phyloP scores from a whole-genome alignment of 2,888 invertebrate genomes.

The Hydriomena furcata region DNA sequence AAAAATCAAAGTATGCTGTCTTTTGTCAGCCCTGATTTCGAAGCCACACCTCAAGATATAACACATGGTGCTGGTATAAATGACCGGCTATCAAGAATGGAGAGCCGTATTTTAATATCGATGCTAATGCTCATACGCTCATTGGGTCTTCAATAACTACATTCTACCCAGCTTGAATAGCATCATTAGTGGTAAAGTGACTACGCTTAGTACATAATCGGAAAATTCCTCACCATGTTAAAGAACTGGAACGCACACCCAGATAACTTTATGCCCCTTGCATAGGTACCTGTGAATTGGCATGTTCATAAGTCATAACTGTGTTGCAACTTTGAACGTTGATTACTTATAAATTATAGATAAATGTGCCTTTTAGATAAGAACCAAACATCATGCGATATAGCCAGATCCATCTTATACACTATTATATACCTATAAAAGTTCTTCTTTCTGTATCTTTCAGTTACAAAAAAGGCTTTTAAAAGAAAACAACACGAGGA shows the following conservation, averaged over 20 bases:
- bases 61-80: slow-evolving; percentile 51
- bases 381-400: no score
- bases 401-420: no score
- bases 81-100: slow-evolving; percentile 52
- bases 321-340: slow-evolving; percentile 1
- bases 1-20: no score
- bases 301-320: slow-evolving; percentile 1
- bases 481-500: slow-evolving; percentile 28
- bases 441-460: no score
- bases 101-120: slow-evolving; percentile 47
- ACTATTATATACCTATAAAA: no score
- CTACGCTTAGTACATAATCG: slow-evolving; percentile 12
- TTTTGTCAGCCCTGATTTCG: slow-evolving; percentile 31
- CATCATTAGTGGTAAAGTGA: slow-evolving; percentile 27
- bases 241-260: not conserved
- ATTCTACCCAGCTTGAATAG: slow-evolving; percentile 25
- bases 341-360: not conserved
- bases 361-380: no score
- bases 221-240: slow-evolving; percentile 8
- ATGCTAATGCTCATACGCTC: slow-evolving; percentile 51
- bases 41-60: slow-evolving; percentile 51
- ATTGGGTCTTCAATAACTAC: slow-evolving; percentile 47
- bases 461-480: slow-evolving; percentile 9
- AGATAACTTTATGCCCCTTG: not conserved
- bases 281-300: not conserved